phyloP scores from a whole-genome alignment of 1,140 invertebrate species.

The Drosophila yakuba region DNA sequence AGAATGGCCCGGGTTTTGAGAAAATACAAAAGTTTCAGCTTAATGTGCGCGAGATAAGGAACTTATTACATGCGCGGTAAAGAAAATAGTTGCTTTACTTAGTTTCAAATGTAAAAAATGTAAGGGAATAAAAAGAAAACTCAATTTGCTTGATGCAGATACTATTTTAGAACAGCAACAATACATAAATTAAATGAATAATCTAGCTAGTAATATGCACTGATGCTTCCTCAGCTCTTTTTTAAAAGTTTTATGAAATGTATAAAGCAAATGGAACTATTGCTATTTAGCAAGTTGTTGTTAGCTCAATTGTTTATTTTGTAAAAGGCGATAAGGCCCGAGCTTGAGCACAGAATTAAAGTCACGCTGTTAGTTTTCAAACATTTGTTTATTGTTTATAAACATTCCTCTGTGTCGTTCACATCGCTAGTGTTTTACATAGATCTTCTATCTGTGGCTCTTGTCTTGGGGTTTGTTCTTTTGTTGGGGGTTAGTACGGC shows the following conservation, averaged over 20 bases:
- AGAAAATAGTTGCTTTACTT: not conserved
- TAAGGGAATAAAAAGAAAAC: too few species aligned
- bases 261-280: too few species aligned
- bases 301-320: too few species aligned
- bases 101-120: too few species aligned
- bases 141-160: too few species aligned
- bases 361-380: constrained; percentile 64
- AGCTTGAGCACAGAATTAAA: constrained; percentile 1
- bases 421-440: constrained; percentile 45
- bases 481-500: constrained; percentile 15
- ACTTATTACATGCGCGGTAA: not conserved
- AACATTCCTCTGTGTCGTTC: constrained; percentile 62
- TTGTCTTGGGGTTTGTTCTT: constrained; percentile 22
- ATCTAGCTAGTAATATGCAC: too few species aligned
- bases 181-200: too few species aligned
- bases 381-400: constrained; percentile 82
- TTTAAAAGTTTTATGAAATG: too few species aligned
- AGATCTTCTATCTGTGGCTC: constrained; percentile 24
- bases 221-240: too few species aligned
- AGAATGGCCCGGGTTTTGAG: not conserved
- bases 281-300: too few species aligned
- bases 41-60: not conserved
- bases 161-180: too few species aligned
- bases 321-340: too few species aligned
- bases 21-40: not conserved